Conservation (phyloP, 2,113 vertebrate genomes). For the Malurus elegans region DNA sequence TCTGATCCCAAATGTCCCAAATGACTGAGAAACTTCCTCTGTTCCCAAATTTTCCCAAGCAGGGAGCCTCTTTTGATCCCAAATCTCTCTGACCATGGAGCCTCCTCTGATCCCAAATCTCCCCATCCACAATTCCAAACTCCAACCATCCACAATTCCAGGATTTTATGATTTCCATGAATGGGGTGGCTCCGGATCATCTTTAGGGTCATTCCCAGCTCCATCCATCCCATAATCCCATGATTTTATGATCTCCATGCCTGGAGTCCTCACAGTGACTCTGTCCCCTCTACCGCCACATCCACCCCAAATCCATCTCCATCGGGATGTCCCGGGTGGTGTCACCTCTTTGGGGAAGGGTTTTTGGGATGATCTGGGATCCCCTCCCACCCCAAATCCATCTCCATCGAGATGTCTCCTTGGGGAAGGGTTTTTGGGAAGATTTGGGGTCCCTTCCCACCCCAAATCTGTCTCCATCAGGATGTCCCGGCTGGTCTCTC, state of each 20-base stretch:
- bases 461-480: too few species aligned
- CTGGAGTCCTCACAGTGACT: background rate
- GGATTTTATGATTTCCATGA: background rate
- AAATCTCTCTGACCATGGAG: background rate
- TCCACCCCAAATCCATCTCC: rapidly evolving
- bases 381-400: too few species aligned
- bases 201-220: background rate
- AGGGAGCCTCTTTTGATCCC: background rate
- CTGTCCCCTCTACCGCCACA: background rate
- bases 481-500: too few species aligned
- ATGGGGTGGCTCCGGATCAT: background rate
- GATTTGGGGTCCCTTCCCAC: too few species aligned
- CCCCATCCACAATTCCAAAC: too few species aligned
- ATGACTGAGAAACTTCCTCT: too few species aligned
- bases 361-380: too few species aligned
- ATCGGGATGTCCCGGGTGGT: rapidly evolving
- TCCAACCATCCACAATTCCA: too few species aligned
- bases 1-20: too few species aligned
- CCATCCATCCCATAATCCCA: background rate
- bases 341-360: too few species aligned
- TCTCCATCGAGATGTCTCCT: too few species aligned
- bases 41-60: background rate
- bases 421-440: too few species aligned
- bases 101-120: background rate
- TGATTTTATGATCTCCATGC: background rate